Percentiles rank a stretch among this genome's conserved stretches.
Conservation (phyloP, 2,888 invertebrate genomes). For the Aleiodes testaceus region DNA sequence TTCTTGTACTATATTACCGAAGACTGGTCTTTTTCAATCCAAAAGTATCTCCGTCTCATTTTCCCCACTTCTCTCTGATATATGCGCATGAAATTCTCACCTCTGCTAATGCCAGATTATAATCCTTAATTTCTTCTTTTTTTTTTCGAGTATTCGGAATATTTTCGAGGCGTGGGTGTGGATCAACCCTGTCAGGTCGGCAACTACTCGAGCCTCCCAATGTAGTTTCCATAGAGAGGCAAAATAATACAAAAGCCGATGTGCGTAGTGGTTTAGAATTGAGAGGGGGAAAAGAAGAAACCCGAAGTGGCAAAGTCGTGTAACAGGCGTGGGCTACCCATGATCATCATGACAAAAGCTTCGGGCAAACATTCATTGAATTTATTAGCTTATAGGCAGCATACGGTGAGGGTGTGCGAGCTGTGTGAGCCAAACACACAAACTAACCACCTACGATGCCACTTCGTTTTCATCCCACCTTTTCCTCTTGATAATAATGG, state of each 20-base stretch:
- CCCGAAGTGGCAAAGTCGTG: slow-evolving; percentile 1
- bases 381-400: slow-evolving; percentile 66
- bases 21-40: too few relatives aligned
- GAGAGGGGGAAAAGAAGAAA: slow-evolving; percentile 25
- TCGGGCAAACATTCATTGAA: slow-evolving; percentile 68
- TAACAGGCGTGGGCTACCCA: slow-evolving; percentile 62
- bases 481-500: slow-evolving; percentile 33
- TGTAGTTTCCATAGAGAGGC: background rate
- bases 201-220: slow-evolving; percentile 20
- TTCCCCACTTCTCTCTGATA: slow-evolving; percentile 47
- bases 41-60: slow-evolving; percentile 44
- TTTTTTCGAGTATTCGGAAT: background rate
- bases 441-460: slow-evolving; percentile 63
- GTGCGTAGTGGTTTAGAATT: slow-evolving; percentile 13
- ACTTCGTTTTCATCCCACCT: slow-evolving; percentile 31
- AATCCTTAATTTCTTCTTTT: slow-evolving; percentile 13
- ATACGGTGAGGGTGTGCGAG: slow-evolving; percentile 35
- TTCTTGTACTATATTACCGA: slow-evolving; percentile 39
- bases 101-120: slow-evolving; percentile 8
- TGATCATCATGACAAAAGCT: slow-evolving; percentile 70
- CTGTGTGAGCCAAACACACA: slow-evolving; percentile 43
- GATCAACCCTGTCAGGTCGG: slow-evolving; percentile 33
- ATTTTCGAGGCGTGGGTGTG: slow-evolving; percentile 37
- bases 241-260: slow-evolving; percentile 23
- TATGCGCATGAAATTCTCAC: slow-evolving; percentile 26